Percentiles rank a stretch among this genome's conserved stretches.
phyloP scores from a whole-genome alignment of 2,113 vertebrate genomes.

The Chaenogobius annularis region DNA sequence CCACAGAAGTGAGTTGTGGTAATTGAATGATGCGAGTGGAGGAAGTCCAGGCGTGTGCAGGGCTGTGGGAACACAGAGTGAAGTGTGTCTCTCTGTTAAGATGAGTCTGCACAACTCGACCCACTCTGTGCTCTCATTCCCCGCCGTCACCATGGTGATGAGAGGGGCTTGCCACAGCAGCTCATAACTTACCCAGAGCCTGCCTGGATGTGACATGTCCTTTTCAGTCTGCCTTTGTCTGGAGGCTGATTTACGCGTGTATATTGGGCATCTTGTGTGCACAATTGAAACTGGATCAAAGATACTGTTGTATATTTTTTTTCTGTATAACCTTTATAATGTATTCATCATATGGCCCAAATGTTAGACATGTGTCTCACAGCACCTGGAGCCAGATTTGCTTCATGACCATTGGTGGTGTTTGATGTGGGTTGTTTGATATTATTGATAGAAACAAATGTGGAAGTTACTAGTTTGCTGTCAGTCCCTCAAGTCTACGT shows the following conservation, averaged over 20 bases:
- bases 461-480: too few species aligned
- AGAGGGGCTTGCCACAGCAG: slow-evolving; percentile 56
- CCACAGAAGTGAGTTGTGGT: slow-evolving; percentile 34
- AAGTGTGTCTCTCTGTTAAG: slow-evolving; percentile 52
- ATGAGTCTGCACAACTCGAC: slow-evolving; percentile 50
- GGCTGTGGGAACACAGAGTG: slow-evolving; percentile 53
- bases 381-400: too few species aligned
- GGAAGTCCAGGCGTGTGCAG: slow-evolving; percentile 3
- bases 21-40: slow-evolving; percentile 48
- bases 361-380: too few species aligned
- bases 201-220: slow-evolving; percentile 73
- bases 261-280: slow-evolving; percentile 52
- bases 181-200: slow-evolving; percentile 70
- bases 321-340: neutral
- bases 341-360: neutral
- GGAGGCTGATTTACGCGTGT: slow-evolving; percentile 68
- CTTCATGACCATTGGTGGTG: too few species aligned
- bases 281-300: slow-evolving; percentile 16
- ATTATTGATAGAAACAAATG: too few species aligned
- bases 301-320: neutral
- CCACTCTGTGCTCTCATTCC: slow-evolving; percentile 48
- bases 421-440: too few species aligned
- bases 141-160: slow-evolving; percentile 68
- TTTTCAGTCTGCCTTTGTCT: slow-evolving; percentile 68
- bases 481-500: too few species aligned